phyloP scores from a whole-genome alignment of 2,113 vertebrate genomes.

The Catharus minimus region DNA sequence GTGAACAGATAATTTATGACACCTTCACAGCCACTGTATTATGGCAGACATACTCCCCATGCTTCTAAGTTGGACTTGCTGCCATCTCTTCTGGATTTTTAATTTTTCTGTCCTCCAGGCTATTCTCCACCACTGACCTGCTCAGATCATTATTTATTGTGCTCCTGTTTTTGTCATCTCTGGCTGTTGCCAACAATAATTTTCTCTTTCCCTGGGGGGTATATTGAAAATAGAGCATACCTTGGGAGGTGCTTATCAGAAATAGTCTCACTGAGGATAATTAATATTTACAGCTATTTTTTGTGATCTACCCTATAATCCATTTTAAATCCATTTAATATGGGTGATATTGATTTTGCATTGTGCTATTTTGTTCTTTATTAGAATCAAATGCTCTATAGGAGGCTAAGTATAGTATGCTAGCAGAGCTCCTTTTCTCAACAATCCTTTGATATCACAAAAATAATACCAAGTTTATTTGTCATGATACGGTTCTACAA shows the following conservation, averaged over 20 bases:
- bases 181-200: neutral
- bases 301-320: neutral
- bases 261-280: neutral
- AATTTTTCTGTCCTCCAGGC: neutral
- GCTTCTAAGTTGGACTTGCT: neutral
- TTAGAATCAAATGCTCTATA: neutral
- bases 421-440: neutral
- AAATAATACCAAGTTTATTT: neutral
- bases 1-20: neutral
- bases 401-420: neutral
- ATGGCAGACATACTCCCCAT: neutral
- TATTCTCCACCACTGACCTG: neutral
- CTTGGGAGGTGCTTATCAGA: neutral
- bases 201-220: neutral
- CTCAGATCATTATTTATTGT: neutral
- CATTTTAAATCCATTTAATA: slow-evolving; percentile 25
- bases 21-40: neutral
- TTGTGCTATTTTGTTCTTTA: slow-evolving; percentile 4
- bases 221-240: neutral
- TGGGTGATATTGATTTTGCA: neutral
- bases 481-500: neutral
- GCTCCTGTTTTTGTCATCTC: neutral
- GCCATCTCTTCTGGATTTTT: neutral
- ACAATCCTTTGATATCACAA: neutral
- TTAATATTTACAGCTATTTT: slow-evolving; percentile 21